A percentile compares a stretch with the other conserved stretches of the same genome.
Conservation (phyloP, 2,888 invertebrate genomes). For the Oscheius sp. region DNA sequence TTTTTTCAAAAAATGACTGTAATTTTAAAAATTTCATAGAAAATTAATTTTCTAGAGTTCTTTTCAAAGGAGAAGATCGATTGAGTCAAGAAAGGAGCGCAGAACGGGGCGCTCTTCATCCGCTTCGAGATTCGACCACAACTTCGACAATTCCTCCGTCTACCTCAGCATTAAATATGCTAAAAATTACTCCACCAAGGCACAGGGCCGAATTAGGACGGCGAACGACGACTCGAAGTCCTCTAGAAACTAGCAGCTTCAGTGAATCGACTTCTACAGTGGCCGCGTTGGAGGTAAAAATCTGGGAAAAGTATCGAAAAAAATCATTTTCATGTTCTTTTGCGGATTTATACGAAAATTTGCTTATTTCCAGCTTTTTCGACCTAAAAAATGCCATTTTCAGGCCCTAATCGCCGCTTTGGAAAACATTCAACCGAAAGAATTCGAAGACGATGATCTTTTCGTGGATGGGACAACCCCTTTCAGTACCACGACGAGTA, state of each 20-base stretch:
- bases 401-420: constrained; percentile 25
- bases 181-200: neutral
- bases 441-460: neutral
- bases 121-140: constrained; percentile 13
- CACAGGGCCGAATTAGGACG: neutral
- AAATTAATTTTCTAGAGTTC: constrained; percentile 1
- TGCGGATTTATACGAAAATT: neutral
- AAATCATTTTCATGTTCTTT: neutral
- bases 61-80: constrained; percentile 6
- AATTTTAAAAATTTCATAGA: too few relatives aligned
- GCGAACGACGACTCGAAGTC: neutral
- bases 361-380: neutral
- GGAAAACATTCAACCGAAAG: constrained; percentile 6
- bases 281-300: constrained; percentile 6
- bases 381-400: neutral
- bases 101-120: constrained; percentile 4
- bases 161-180: neutral
- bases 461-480: neutral
- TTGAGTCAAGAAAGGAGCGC: constrained; percentile 1
- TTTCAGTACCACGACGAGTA: constrained; percentile 1
- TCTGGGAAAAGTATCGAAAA: neutral
- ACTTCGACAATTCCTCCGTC: neutral
- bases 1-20: neutral
- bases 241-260: too few relatives aligned
- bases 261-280: constrained; percentile 11